Evolutionary conservation across 1,140 invertebrate genomes (phyloP).

Genomic region (Formica selysi): DNA sequence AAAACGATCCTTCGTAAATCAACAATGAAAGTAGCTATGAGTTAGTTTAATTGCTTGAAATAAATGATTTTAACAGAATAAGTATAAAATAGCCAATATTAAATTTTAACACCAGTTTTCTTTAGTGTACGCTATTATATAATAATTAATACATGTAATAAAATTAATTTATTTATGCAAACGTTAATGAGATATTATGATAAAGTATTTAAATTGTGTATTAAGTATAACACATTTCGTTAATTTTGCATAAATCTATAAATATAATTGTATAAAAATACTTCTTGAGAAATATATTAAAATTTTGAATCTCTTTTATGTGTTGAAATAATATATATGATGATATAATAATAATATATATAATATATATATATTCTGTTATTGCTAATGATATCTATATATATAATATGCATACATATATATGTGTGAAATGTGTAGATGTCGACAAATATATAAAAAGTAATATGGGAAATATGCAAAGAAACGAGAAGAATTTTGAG

Average conservation of each 20-base stretch:
- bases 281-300: not conserved
- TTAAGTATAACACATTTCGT: too few relatives aligned
- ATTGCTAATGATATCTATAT: not conserved
- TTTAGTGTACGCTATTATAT: not conserved
- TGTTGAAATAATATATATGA: not conserved
- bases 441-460: not conserved
- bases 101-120: too few relatives aligned
- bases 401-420: too few relatives aligned
- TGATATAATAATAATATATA: too few relatives aligned
- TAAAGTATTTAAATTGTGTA: not conserved
- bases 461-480: not conserved
- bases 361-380: not conserved
- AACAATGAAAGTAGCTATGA: slow-evolving; percentile 2
- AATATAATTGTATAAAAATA: too few relatives aligned
- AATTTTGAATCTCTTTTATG: not conserved
- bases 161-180: not conserved
- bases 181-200: not conserved
- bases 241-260: too few relatives aligned
- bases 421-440: not conserved
- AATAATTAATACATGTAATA: too few relatives aligned
- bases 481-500: slow-evolving; percentile 39
- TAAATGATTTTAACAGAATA: not conserved
- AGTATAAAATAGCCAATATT: not conserved
- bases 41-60: slow-evolving; percentile 15
- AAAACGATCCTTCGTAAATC: slow-evolving; percentile 1